Percentiles rank a stretch among this genome's conserved stretches.
phyloP scores from a whole-genome alignment of 2,888 invertebrate genomes.

The Polylopha cassiicola region DNA sequence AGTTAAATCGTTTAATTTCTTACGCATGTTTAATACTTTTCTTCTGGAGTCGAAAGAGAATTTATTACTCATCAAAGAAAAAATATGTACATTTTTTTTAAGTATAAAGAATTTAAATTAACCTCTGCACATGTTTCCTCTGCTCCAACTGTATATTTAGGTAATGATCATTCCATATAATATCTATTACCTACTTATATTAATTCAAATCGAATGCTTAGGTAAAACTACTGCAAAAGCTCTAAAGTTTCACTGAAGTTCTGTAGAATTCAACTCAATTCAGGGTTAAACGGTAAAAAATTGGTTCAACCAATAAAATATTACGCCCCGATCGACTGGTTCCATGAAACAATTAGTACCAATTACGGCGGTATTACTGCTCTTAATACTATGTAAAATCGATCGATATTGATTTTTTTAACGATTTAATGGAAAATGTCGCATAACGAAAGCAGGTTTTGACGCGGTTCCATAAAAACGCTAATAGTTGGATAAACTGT shows the following conservation, averaged over 20 bases:
- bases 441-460: too few species aligned
- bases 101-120: too few species aligned
- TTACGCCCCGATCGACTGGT: conserved; percentile 45
- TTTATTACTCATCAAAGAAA: too few species aligned
- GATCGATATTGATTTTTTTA: conserved; percentile 22
- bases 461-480: too few species aligned
- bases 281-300: conserved; percentile 36
- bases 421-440: conserved; percentile 3
- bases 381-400: conserved; percentile 19
- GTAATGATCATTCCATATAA: too few species aligned
- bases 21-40: too few species aligned
- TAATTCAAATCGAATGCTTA: conserved; percentile 6
- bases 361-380: conserved; percentile 11
- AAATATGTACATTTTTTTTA: too few species aligned
- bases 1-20: too few species aligned
- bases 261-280: conserved; percentile 1
- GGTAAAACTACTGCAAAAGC: neutral
- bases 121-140: too few species aligned
- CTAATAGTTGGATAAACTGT: too few species aligned
- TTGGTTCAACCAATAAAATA: conserved; percentile 44
- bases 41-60: too few species aligned
- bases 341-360: conserved; percentile 42
- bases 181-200: conserved; percentile 30
- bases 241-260: conserved; percentile 1
- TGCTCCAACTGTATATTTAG: too few species aligned